phyloP scores from a whole-genome alignment of 2,113 vertebrate genomes.

The Pandion haliaetus region DNA sequence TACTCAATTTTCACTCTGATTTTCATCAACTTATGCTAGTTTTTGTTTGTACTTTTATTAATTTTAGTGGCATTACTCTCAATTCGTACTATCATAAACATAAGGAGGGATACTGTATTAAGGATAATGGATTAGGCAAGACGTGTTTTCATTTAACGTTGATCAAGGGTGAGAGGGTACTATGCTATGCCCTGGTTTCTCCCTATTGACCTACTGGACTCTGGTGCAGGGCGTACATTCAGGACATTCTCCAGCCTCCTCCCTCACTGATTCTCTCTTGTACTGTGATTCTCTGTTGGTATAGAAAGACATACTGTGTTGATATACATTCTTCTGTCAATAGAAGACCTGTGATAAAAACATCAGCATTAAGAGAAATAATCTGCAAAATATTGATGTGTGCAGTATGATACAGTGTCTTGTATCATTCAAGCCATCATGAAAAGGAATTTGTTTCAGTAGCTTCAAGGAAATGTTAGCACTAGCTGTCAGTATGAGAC shows the following conservation, averaged over 20 bases:
- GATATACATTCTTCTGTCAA: background rate
- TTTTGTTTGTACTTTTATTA: background rate
- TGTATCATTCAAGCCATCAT: background rate
- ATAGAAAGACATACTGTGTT: background rate
- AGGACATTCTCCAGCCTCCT: background rate
- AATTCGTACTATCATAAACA: background rate
- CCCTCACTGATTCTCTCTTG: background rate
- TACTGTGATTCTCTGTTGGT: background rate
- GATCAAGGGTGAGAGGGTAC: background rate
- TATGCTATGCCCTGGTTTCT: background rate
- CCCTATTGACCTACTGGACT: background rate
- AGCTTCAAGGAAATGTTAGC: background rate
- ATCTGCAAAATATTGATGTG: background rate
- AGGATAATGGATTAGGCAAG: background rate
- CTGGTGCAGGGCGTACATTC: background rate
- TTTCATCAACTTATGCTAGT: background rate
- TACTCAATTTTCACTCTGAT: background rate
- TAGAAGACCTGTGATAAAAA: background rate
- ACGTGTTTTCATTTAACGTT: background rate
- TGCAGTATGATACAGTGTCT: background rate
- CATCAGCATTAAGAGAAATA: background rate
- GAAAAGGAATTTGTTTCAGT: background rate
- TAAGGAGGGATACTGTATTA: background rate
- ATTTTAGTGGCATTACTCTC: background rate
- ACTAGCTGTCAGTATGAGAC: background rate